These are phyloP conservation scores for Amazona finschi DNA, from an alignment of 2,797 vertebrate species.

Conservation along the genomic window DNA sequence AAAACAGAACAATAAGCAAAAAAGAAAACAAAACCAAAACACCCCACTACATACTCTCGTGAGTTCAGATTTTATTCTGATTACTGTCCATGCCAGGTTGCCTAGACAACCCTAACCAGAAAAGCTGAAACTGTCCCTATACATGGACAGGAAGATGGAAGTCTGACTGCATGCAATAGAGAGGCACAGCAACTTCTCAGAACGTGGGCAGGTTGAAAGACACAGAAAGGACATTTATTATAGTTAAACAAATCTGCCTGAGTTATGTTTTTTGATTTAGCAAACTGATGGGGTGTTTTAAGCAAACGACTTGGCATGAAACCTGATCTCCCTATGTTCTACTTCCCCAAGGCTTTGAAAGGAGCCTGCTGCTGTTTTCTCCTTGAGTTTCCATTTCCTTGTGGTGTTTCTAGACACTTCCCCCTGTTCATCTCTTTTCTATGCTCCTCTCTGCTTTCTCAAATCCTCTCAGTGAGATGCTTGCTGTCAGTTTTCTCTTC, in stretches of 20 bases:
- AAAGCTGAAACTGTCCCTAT: neutral
- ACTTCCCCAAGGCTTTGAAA: neutral
- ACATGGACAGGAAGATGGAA: neutral
- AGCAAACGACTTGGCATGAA: neutral
- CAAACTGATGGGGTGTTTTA: neutral
- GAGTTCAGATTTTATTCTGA: neutral
- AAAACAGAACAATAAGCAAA: neutral
- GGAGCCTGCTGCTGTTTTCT: neutral
- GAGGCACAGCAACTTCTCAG: neutral
- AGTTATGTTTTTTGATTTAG: neutral
- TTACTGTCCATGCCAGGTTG: neutral
- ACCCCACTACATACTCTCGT: rapidly evolving
- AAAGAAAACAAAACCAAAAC: neutral
- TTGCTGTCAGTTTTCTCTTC: neutral
- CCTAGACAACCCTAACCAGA: neutral
- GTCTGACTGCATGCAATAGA: neutral
- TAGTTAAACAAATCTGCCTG: neutral
- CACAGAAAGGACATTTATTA: neutral
- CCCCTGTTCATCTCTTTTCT: neutral
- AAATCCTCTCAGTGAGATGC: neutral
- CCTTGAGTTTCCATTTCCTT: neutral
- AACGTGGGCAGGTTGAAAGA: neutral
- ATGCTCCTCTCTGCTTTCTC: neutral
- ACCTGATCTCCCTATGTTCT: neutral
- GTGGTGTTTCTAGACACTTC: neutral